Evolutionary conservation across 2,888 invertebrate species (phyloP), one percentile per base, ranked within the genome.

Genomic region (Chrysolina americana): DNA sequence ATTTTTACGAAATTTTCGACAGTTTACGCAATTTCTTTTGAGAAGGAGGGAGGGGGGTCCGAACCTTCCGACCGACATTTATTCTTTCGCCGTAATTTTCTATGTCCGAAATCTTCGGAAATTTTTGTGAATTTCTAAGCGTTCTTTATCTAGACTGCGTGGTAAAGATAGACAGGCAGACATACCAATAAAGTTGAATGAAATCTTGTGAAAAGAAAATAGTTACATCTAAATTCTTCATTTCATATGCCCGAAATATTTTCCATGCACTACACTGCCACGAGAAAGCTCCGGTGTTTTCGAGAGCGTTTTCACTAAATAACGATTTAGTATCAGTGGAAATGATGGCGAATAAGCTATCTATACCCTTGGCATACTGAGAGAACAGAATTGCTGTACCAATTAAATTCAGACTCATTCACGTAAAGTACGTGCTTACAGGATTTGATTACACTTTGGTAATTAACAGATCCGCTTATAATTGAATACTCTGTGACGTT

Each of bases 381-480:
- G 47, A 63, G 53, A 68, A 74, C 65, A 68, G 64, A 65, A 59
- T 71, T 68, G 63, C 56, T 48, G 23, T 75, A 62, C 71, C 71
- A 74, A 76, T 76, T 71, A 71, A 74, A 71, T 69, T 74, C 21
- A 74, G 81, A 80, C 78, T 83, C 83, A 85, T 85, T 84, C 84
- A 83, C 80, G 81, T 81, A 78, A 83, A 86, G 84, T 84, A 83
- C 84, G 82, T 83, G 83, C 83, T 84, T 85, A 84, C 80, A 81
- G 85, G 84, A 86, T 85, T 86, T 86, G 86, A 86, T 86, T 86
- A 86, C 86, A 86, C 84, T 85, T 86, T 84, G 84, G 83, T 85
- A 86, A 86, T 86, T 86, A 86, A 85, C 83, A 81, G 83, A 86
- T 85, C 84, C 84, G 82, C 83, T 86, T 85, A 85, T 74, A 75